These are phyloP conservation scores for Atta texana DNA, from an alignment of 1,140 invertebrate genomes.

Conservation along the genomic window DNA sequence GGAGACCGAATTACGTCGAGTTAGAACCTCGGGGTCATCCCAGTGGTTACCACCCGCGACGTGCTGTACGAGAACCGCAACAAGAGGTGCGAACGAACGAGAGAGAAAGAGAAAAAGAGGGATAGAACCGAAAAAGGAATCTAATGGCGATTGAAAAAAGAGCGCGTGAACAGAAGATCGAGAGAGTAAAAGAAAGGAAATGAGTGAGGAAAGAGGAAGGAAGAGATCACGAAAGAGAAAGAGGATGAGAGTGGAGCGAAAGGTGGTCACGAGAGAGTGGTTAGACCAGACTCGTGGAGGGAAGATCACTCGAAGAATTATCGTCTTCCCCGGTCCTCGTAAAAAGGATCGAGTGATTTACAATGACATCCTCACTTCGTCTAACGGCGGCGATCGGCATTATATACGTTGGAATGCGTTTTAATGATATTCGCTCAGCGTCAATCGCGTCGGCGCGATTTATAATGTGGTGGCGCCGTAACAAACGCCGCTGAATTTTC, in stretches of 20 bases:
- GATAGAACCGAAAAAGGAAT: background rate
- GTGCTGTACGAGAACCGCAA: slow-evolving; percentile 17
- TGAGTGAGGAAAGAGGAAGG: background rate
- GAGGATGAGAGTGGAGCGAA: slow-evolving; percentile 17
- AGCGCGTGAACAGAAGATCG: background rate
- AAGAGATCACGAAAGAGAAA: background rate
- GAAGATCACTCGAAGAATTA: slow-evolving; percentile 60
- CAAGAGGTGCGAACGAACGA: background rate
- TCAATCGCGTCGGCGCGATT: slow-evolving; percentile 47
- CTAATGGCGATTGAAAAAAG: slow-evolving; percentile 12
- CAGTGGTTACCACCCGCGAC: slow-evolving; percentile 43
- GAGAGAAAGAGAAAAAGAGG: background rate
- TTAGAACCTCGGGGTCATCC: slow-evolving; percentile 60
- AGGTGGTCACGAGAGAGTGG: slow-evolving; percentile 34
- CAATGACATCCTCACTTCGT: slow-evolving; percentile 42
- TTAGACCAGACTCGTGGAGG: slow-evolving; percentile 14
- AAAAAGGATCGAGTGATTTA: slow-evolving; percentile 65
- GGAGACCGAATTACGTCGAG: slow-evolving; percentile 80
- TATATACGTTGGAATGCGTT: slow-evolving; percentile 40
- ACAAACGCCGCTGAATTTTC: slow-evolving; percentile 46
- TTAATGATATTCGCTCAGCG: slow-evolving; percentile 58
- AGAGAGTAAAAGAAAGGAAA: background rate
- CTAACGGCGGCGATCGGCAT: slow-evolving; percentile 45
- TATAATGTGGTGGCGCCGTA: slow-evolving; percentile 36
- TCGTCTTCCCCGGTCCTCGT: slow-evolving; percentile 39